Evolutionary conservation across 1,140 invertebrate species (phyloP).

Genomic region (Aphaenogaster rudis): DNA sequence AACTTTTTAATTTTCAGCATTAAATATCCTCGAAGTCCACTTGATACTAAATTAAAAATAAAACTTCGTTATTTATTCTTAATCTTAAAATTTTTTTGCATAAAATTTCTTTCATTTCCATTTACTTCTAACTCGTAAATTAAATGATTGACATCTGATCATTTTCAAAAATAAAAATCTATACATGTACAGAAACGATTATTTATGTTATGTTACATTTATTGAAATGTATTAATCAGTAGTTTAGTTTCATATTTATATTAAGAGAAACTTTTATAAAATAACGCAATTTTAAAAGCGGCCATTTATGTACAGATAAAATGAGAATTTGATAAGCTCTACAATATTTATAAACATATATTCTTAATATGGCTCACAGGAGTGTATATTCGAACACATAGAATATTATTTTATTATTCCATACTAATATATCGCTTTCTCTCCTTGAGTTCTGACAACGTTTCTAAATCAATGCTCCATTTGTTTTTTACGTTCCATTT

Average conservation of each 20-base stretch:
- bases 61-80: constrained; percentile 13
- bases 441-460: not conserved
- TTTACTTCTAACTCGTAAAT: not conserved
- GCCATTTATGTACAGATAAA: not conserved
- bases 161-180: not conserved
- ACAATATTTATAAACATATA: not conserved
- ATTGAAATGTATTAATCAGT: not conserved
- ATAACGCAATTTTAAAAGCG: not conserved
- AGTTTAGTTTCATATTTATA: not conserved
- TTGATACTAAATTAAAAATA: constrained; percentile 13
- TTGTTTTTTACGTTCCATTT: constrained; percentile 21
- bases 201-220: not conserved
- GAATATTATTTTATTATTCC: not conserved
- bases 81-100: not conserved
- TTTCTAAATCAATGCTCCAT: constrained; percentile 7
- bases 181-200: not conserved
- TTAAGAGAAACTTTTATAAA: not conserved
- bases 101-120: not conserved
- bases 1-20: constrained; percentile 43
- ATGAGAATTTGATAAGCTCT: not conserved
- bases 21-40: constrained; percentile 9
- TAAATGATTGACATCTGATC: not conserved
- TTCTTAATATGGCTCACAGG: too few relatives aligned
- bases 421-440: constrained; percentile 6
- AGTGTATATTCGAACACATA: not conserved